These are phyloP conservation scores for Kradibia gibbosae DNA, from an alignment of 1,140 invertebrate species.

Conservation along the genomic window DNA sequence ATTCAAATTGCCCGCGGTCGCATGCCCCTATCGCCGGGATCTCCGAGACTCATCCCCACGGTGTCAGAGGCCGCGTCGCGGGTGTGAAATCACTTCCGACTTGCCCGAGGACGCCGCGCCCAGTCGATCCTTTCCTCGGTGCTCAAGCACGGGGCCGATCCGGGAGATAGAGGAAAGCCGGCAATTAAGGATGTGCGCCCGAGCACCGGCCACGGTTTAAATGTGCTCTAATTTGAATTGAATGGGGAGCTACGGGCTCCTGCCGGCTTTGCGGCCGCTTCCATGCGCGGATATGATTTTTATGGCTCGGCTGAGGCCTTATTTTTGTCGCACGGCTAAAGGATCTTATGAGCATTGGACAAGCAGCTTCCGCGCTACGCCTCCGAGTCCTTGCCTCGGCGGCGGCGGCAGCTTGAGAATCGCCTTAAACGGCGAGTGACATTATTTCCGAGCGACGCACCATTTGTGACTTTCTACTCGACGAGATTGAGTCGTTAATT, in stretches of 20 bases:
- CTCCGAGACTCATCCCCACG: no score
- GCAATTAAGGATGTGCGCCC: slow-evolving; percentile 27
- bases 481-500: neutral
- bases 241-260: slow-evolving; percentile 9
- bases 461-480: neutral
- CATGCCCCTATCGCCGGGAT: no score
- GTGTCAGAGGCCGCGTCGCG: neutral
- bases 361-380: neutral
- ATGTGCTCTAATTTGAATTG: slow-evolving; percentile 38
- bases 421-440: neutral
- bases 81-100: neutral
- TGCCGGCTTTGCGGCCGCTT: neutral
- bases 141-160: neutral
- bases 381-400: neutral
- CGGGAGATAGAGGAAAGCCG: neutral
- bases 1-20: slow-evolving; percentile 23
- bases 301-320: slow-evolving; percentile 20
- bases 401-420: neutral
- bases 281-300: slow-evolving; percentile 28
- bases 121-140: neutral
- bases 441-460: neutral
- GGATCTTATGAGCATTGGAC: slow-evolving; percentile 27
- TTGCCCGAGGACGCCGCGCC: neutral
- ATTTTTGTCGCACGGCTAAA: slow-evolving; percentile 24
- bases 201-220: neutral